A percentile compares a stretch with the other conserved stretches of the same genome.
Conservation (phyloP, 2,113 vertebrate species). For the Cavia porcellus region DNA sequence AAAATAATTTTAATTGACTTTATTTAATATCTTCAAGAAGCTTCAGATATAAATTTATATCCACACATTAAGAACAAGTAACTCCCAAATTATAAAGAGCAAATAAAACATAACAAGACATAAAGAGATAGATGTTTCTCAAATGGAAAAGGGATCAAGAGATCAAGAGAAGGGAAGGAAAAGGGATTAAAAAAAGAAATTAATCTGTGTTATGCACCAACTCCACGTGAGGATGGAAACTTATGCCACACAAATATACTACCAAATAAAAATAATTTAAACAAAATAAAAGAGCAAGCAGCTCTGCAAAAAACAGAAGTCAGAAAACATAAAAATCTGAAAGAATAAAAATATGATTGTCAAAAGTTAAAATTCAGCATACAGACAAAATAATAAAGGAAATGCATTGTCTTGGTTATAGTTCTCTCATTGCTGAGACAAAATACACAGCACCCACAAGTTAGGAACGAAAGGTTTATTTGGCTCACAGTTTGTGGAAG, state of each 20-base stretch:
- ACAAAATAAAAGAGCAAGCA: background rate
- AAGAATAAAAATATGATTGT: background rate
- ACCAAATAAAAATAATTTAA: background rate
- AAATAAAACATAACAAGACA: background rate
- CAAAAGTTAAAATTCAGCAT: background rate
- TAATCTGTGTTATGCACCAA: background rate
- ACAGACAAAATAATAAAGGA: background rate
- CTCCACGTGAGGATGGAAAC: background rate
- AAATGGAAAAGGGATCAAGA: background rate
- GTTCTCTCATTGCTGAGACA: too few species aligned
- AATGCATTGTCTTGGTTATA: background rate
- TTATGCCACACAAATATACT: background rate
- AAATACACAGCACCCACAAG: too few species aligned
- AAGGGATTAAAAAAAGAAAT: background rate
- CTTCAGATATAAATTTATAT: background rate
- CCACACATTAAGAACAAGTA: background rate
- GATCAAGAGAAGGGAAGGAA: background rate
- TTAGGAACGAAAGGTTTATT: too few species aligned
- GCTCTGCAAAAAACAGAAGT: background rate
- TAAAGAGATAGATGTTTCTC: background rate
- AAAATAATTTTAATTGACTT: slow-evolving; percentile 7
- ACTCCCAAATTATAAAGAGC: background rate
- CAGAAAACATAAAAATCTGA: background rate
- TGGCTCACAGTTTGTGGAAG: too few species aligned
- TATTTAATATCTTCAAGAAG: background rate